Evolutionary conservation across 2,888 invertebrate species (phyloP).

Genomic region (Rhorus exstirpatorius): DNA sequence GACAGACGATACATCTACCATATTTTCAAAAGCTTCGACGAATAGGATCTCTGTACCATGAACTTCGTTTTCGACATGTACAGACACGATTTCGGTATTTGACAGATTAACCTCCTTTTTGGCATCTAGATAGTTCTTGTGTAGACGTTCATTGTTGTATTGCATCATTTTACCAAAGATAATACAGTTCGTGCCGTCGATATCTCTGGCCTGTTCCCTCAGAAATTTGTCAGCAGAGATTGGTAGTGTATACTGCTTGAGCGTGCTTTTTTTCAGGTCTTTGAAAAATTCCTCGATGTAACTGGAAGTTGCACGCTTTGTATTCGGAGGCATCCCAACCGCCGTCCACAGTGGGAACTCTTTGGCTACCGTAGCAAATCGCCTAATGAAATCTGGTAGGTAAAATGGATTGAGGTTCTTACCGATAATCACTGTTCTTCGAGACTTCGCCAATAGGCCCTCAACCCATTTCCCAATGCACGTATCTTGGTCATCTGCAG

Average conservation of each 20-base stretch:
- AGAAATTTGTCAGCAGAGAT: conserved; percentile 23
- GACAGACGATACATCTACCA: conserved; percentile 5
- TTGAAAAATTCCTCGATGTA: conserved; percentile 13
- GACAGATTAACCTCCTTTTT: background rate
- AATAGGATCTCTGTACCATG: background rate
- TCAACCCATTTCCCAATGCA: conserved; percentile 13
- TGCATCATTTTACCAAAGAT: conserved; percentile 10
- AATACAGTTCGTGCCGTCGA: background rate
- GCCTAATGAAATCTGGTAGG: conserved; percentile 36
- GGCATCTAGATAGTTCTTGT: background rate
- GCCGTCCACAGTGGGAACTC: conserved; percentile 25
- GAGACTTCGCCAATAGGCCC: conserved; percentile 6
- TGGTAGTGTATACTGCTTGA: conserved; percentile 22
- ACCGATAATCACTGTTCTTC: conserved; percentile 5
- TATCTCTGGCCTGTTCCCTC: conserved; percentile 10
- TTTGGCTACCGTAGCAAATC: background rate
- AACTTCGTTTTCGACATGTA: background rate
- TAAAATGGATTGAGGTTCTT: conserved; percentile 32
- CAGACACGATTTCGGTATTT: conserved; percentile 7
- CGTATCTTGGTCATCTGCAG: conserved; percentile 19
- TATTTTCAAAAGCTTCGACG: background rate
- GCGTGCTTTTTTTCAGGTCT: background rate
- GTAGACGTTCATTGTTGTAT: conserved; percentile 20
- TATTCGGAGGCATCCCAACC: conserved; percentile 20
- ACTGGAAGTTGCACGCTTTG: conserved; percentile 14